Conservation (phyloP, 2,113 vertebrate species). For the Accipiter cooperii region DNA sequence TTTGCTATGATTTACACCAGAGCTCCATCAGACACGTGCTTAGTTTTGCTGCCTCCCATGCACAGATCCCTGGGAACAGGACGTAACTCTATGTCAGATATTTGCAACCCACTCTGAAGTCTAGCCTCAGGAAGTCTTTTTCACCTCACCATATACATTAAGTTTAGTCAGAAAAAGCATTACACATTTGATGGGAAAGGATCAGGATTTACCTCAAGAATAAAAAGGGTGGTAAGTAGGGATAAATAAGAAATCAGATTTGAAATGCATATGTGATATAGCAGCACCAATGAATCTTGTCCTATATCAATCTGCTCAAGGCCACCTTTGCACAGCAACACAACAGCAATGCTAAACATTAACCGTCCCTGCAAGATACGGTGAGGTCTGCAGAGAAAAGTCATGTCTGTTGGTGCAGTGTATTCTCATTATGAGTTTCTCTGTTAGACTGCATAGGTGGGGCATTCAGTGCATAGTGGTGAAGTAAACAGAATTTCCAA, state of each 20-base stretch:
- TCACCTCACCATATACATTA: neutral
- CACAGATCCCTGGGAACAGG: neutral
- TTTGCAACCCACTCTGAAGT: neutral
- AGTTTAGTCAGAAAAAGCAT: neutral
- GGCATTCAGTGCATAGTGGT: neutral
- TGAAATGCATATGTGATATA: neutral
- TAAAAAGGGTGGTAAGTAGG: neutral
- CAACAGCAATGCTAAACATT: neutral
- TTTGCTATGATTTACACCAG: neutral
- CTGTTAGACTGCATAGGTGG: neutral
- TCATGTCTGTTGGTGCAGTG: neutral
- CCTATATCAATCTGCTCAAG: neutral
- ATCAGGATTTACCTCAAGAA: neutral
- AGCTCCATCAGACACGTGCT: neutral
- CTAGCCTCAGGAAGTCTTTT: neutral
- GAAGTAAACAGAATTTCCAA: conserved; percentile 31
- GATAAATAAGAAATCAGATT: conserved; percentile 15
- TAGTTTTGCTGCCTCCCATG: neutral
- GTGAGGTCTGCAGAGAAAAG: neutral
- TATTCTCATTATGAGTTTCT: neutral
- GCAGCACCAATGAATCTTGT: neutral
- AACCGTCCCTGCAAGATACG: neutral
- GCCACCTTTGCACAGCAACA: neutral
- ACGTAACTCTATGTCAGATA: neutral
- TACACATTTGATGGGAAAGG: neutral